A percentile compares a stretch with the other conserved stretches of the same genome.
phyloP scores from a whole-genome alignment of 2,888 invertebrate genomes.

The Drosophila hamatofila region DNA sequence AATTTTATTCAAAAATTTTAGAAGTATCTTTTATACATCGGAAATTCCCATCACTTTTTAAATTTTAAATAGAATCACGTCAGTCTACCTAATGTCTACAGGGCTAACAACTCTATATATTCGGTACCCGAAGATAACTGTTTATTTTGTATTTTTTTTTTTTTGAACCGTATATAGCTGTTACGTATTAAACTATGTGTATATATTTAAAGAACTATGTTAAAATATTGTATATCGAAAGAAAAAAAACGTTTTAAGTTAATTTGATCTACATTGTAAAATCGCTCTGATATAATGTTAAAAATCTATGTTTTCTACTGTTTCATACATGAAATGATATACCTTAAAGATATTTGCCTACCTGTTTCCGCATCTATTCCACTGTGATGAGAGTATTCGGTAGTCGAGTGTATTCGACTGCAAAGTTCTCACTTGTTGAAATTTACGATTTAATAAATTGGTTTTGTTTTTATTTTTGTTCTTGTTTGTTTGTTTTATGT shows the following conservation, averaged over 20 bases:
- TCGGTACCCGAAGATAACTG: constrained; percentile 7
- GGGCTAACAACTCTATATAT: background rate
- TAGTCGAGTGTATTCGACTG: constrained; percentile 6
- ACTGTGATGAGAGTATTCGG: constrained; percentile 14
- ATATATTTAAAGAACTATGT: constrained; percentile 19
- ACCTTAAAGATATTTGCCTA: background rate
- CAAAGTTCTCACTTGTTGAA: constrained; percentile 17
- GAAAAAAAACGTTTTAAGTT: background rate
- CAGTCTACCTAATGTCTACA: background rate
- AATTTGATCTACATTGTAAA: background rate
- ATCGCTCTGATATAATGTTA: background rate
- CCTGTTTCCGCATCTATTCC: background rate
- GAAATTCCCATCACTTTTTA: background rate
- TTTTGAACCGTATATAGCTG: constrained; percentile 11
- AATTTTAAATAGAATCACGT: background rate
- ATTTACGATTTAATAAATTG: constrained; percentile 12
- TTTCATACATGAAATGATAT: background rate
- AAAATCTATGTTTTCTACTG: background rate
- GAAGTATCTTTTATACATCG: background rate
- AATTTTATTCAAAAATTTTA: background rate
- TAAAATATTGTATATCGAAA: constrained; percentile 8
- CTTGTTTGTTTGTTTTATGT: background rate
- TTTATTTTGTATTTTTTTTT: constrained; percentile 7
- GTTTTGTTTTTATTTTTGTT: constrained; percentile 19
- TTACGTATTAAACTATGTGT: constrained; percentile 31